Conservation (phyloP, 2,797 vertebrate species). For the Hemibagrus guttatus region DNA sequence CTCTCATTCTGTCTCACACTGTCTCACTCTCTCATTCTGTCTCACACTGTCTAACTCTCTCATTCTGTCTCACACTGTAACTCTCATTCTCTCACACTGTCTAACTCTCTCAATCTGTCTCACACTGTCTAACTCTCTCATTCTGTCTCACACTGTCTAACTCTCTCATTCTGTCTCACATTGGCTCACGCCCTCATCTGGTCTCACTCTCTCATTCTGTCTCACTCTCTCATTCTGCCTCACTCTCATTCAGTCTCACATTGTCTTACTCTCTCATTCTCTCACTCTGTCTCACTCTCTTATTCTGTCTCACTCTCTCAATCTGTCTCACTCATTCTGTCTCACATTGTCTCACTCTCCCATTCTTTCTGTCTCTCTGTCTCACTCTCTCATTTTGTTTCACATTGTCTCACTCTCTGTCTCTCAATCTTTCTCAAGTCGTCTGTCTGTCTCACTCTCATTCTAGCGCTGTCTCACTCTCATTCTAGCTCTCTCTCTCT, state of each 20-base stretch:
- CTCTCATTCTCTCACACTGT: not conserved
- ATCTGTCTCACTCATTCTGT: not conserved
- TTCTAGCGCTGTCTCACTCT: not conserved
- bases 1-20: not conserved
- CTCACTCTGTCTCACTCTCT: not conserved
- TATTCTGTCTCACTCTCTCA: not conserved
- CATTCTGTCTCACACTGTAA: no score
- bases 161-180: not conserved
- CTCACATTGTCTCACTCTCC: not conserved
- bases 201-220: not conserved
- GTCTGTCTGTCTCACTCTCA: not conserved
- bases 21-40: not conserved
- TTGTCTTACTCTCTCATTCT: not conserved
- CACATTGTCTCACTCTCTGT: not conserved
- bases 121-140: not conserved
- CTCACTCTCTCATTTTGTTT: not conserved
- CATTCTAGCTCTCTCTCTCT: not conserved
- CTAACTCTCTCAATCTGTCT: not conserved
- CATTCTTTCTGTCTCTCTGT: no score
- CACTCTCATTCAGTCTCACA: not conserved
- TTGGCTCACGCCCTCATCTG: not conserved
- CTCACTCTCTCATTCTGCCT: not conserved
- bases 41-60: no score
- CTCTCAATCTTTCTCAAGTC: not conserved
- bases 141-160: not conserved